A percentile compares a stretch with the other conserved stretches of the same genome.
Conservation (phyloP, 2,888 invertebrate species). For the Cheiracanthium punctorium region DNA sequence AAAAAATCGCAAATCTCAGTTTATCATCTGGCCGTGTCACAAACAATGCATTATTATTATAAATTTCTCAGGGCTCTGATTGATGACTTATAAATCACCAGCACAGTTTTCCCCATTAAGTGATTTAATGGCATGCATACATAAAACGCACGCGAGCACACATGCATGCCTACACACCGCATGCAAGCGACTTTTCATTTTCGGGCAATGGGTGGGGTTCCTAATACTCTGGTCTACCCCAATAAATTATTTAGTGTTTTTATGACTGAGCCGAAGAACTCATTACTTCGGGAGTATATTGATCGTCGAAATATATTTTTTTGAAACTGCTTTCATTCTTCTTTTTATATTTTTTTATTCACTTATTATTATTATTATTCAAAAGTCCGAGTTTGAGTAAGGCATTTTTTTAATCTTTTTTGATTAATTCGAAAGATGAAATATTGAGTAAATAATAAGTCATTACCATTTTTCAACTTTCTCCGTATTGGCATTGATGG, state of each 20-base stretch:
- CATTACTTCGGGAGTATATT: conserved; percentile 57
- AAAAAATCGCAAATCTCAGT: conserved; percentile 61
- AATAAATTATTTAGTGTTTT: conserved; percentile 70
- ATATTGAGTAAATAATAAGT: conserved; percentile 70
- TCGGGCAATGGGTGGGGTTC: conserved; percentile 57
- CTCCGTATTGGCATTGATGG: conserved; percentile 69
- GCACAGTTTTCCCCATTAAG: conserved; percentile 62
- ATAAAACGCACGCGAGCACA: conserved; percentile 49
- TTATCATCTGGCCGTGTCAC: conserved; percentile 68
- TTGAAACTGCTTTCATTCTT: neutral
- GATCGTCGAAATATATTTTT: conserved; percentile 49
- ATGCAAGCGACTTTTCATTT: conserved; percentile 56
- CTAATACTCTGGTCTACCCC: conserved; percentile 64
- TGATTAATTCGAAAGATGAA: conserved; percentile 70
- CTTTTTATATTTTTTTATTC: conserved; percentile 26
- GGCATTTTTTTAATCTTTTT: conserved; percentile 44
- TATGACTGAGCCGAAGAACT: conserved; percentile 56
- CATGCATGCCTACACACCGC: conserved; percentile 43
- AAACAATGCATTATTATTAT: conserved; percentile 71
- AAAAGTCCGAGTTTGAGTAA: conserved; percentile 52
- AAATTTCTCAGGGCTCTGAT: conserved; percentile 62
- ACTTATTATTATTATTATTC: conserved; percentile 61
- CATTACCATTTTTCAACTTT: conserved; percentile 67
- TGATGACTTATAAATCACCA: conserved; percentile 70
- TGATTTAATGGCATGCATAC: conserved; percentile 69